phyloP scores from a whole-genome alignment of 1,140 invertebrate genomes.

The Tetraneura akinire region DNA sequence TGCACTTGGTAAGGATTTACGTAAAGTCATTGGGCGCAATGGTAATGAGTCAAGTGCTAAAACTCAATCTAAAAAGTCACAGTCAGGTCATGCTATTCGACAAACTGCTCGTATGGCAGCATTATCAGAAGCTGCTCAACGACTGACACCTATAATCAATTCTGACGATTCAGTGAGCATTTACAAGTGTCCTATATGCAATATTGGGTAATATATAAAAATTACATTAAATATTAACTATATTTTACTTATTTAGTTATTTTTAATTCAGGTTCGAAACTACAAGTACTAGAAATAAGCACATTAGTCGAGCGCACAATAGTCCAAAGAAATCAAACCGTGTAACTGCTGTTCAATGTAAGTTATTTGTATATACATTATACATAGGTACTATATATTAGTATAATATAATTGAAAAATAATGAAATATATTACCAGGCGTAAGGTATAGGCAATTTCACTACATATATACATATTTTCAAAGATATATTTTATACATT shows the following conservation, averaged over 20 bases:
- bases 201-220: no score
- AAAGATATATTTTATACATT: no score
- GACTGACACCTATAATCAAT: conserved; percentile 12
- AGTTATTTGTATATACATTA: background rate
- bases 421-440: no score
- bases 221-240: no score
- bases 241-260: no score
- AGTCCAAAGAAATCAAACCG: conserved; percentile 28
- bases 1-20: conserved; percentile 31
- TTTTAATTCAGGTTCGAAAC: conserved; percentile 19
- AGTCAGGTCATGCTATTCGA: no score
- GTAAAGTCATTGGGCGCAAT: conserved; percentile 40
- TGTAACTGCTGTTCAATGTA: background rate
- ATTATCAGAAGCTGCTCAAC: conserved; percentile 25
- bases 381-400: no score
- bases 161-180: conserved; percentile 23
- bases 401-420: no score
- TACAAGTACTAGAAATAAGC: conserved; percentile 43
- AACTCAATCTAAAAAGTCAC: no score
- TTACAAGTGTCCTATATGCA: no score
- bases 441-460: no score
- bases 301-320: conserved; percentile 41
- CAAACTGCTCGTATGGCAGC: conserved; percentile 43
- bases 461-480: background rate
- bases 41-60: no score